Conservation (phyloP, 53 echinoderm and acorn worm genomes). For the Zoroaster sp. region DNA sequence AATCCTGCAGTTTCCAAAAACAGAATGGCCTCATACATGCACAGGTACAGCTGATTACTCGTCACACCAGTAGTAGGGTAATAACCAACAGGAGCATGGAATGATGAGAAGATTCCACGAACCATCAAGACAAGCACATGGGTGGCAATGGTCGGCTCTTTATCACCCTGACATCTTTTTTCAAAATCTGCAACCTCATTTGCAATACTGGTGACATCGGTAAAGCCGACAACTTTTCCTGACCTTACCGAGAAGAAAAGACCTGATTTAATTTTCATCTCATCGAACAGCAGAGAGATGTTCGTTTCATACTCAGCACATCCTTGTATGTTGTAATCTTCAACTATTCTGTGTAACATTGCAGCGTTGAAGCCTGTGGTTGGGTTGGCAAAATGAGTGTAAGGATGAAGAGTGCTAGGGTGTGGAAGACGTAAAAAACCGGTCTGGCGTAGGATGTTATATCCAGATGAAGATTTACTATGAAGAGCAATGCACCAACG, state of each 20-base stretch:
- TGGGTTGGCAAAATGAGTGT: conserved; percentile 44
- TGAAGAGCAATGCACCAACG: conserved; percentile 55
- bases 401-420: conserved; percentile 40
- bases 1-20: conserved; percentile 37
- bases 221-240: conserved; percentile 50
- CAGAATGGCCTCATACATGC: conserved; percentile 18
- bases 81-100: conserved; percentile 43
- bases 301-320: conserved; percentile 13
- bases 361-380: conserved; percentile 28
- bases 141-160: conserved; percentile 12
- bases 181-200: conserved; percentile 36
- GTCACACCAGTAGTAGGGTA: conserved; percentile 17
- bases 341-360: conserved; percentile 30
- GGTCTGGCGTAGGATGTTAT: conserved; percentile 7
- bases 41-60: conserved; percentile 43
- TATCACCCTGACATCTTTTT: not conserved
- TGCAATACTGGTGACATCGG: not conserved
- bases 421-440: conserved; percentile 48
- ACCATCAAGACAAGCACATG: conserved; percentile 54
- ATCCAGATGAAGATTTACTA: conserved; percentile 21
- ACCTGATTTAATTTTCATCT: conserved; percentile 47
- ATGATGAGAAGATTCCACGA: conserved; percentile 19
- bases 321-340: not conserved
- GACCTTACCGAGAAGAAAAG: conserved; percentile 5
- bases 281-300: conserved; percentile 40